Base-by-base conservation (phyloP, 2,113 vertebrate species). In the Ciconia maguari region DNA sequence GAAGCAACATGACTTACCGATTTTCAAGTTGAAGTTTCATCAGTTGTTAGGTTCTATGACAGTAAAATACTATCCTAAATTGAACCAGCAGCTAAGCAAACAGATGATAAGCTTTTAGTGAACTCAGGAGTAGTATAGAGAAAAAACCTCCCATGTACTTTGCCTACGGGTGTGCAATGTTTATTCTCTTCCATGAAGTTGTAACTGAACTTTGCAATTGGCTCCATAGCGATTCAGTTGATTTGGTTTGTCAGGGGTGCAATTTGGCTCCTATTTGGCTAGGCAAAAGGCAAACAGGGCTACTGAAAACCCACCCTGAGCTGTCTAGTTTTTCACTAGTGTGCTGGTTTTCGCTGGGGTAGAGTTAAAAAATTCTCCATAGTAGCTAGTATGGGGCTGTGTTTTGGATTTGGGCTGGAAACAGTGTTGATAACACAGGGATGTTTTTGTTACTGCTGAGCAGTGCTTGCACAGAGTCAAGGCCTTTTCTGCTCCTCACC, bases 21-120 rank as follows among this genome's bases (percentile, higher is more conserved):
- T 84, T 91, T 94, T 84, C 70, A 87, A 89, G 97, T 91, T 97
- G 94, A 97, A 95, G 30, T 91, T 94, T 95, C 82, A 95, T 87
- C 13, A 7, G 6, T 82, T 17, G 49, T 89, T 81, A 77, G 87
- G 38, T 42, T 90, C 70, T 93, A 25, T n/a, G 46, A 71, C 60
- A 93, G 96, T 94, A 96, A 95, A 95, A 94, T 95, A 96, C 95
- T 96, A 97, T 34, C 89, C 94, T 83, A 94, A 93, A 96, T 91
- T 84, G 93, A 91, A 90, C 84, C 30, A 91, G 71, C 71, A 91
- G 82, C 79, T 95, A 95, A 91, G 91, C 64, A 95, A 95, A 96
- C 62, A 96, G 55, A 71, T 95, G 52, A 94, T 95, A 96, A 97
- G 90, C 85, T 88, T 89, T 86, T 54, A 85, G 92, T 74, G 75